phyloP scores from a whole-genome alignment of 2,797 vertebrate species.

The Enteromius viviparus region DNA sequence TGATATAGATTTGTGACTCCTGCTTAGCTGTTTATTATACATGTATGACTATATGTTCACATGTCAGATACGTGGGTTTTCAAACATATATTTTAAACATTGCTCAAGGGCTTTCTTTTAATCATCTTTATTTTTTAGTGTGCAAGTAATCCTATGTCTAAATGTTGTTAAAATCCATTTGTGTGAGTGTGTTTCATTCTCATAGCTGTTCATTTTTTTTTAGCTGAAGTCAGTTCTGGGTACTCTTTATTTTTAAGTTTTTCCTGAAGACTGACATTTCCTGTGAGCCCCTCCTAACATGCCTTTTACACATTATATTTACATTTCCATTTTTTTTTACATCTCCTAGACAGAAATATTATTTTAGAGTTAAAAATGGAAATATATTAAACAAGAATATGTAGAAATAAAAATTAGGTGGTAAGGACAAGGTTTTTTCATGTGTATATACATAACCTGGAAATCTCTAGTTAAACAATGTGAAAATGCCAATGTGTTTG shows the following conservation, averaged over 20 bases:
- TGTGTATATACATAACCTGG: constrained; percentile 8
- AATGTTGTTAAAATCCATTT: background rate
- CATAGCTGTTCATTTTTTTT: constrained; percentile 15
- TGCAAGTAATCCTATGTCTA: background rate
- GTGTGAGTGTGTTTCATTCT: background rate
- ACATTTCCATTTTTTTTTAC: background rate
- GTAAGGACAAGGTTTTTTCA: constrained; percentile 27
- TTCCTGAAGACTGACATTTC: background rate
- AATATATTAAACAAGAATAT: background rate
- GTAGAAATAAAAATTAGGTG: background rate
- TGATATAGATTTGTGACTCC: background rate
- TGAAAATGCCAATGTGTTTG: constrained; percentile 44
- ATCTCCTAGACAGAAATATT: background rate
- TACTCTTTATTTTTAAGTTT: too few relatives aligned
- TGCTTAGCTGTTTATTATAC: background rate
- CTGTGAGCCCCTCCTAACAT: background rate
- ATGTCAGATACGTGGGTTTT: background rate
- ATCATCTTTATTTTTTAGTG: background rate
- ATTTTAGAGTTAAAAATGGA: background rate
- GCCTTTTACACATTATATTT: background rate
- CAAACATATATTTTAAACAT: background rate
- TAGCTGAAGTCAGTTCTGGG: background rate
- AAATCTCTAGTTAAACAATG: background rate
- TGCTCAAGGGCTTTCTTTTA: background rate
- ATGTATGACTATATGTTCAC: background rate